Conservation (phyloP, 2,113 vertebrate genomes). For the Colossoma macropomum region DNA sequence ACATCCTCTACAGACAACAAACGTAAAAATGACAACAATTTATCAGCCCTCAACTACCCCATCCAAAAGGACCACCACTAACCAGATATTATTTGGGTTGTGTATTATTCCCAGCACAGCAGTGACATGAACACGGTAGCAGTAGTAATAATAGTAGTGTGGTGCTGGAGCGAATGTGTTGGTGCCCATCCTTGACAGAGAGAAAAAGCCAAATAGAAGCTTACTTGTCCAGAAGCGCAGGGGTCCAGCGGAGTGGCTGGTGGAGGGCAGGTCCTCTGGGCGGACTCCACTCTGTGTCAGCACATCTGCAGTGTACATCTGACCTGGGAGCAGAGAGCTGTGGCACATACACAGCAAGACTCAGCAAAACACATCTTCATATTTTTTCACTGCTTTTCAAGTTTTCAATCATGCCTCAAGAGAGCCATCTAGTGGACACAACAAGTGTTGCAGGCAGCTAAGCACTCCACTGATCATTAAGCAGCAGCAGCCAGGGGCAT, state of each 20-base stretch:
- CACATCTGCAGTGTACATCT: slow-evolving; percentile 84
- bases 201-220: slow-evolving; percentile 57
- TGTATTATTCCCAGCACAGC: neutral
- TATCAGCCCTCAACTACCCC: no score
- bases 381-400: neutral
- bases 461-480: neutral
- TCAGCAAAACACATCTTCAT: neutral
- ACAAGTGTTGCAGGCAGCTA: neutral
- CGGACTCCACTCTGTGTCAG: slow-evolving; percentile 85
- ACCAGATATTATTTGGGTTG: no score
- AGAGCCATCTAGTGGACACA: slow-evolving; percentile 49
- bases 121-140: neutral
- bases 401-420: neutral
- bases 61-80: no score
- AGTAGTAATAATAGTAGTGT: neutral
- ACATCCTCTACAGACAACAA: no score
- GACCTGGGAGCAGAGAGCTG: slow-evolving; percentile 89
- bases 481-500: neutral
- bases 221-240: slow-evolving; percentile 90
- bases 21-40: no score
- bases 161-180: neutral
- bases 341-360: slow-evolving; percentile 27
- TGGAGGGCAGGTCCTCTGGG: slow-evolving; percentile 83
- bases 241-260: slow-evolving; percentile 84
- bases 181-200: neutral